These are phyloP conservation scores for Pelobates cultripes DNA, from an alignment of 2,797 vertebrate genomes.

Conservation along the genomic window DNA sequence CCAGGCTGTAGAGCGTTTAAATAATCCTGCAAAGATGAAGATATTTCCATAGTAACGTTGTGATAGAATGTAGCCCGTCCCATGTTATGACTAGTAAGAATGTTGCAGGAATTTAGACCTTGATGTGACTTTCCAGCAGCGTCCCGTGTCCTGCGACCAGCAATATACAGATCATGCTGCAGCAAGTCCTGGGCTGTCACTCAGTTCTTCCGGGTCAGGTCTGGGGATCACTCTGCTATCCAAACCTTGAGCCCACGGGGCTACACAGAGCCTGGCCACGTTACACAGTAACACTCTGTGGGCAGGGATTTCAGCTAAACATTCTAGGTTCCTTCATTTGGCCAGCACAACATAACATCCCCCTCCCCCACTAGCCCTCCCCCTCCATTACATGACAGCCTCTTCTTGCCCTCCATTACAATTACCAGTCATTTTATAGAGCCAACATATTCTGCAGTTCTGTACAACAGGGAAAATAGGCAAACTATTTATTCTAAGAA, in stretches of 20 bases:
- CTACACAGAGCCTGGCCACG: neutral
- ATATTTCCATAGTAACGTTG: no score
- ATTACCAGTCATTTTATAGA: no score
- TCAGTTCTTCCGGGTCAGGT: neutral
- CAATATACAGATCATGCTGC: conserved; percentile 77
- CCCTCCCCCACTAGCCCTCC: neutral
- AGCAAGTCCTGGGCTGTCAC: neutral
- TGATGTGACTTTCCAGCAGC: conserved; percentile 76
- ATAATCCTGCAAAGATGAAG: no score
- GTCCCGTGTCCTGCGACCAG: conserved; percentile 81
- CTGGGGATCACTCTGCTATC: neutral
- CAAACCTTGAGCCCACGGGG: neutral
- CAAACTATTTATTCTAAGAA: no score
- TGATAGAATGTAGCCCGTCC: no score
- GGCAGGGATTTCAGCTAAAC: neutral
- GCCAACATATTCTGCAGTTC: no score
- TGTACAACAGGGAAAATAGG: no score
- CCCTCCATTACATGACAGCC: neutral
- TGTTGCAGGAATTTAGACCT: conserved; percentile 63
- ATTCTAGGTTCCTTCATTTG: neutral
- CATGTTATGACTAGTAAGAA: no score
- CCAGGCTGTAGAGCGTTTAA: no score
- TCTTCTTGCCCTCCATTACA: neutral
- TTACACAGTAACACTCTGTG: neutral
- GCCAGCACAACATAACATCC: neutral